A percentile compares a stretch with the other conserved stretches of the same genome.
Evolutionary conservation across 2,797 vertebrate genomes (phyloP).

Genomic region (Anguilla anguilla): DNA sequence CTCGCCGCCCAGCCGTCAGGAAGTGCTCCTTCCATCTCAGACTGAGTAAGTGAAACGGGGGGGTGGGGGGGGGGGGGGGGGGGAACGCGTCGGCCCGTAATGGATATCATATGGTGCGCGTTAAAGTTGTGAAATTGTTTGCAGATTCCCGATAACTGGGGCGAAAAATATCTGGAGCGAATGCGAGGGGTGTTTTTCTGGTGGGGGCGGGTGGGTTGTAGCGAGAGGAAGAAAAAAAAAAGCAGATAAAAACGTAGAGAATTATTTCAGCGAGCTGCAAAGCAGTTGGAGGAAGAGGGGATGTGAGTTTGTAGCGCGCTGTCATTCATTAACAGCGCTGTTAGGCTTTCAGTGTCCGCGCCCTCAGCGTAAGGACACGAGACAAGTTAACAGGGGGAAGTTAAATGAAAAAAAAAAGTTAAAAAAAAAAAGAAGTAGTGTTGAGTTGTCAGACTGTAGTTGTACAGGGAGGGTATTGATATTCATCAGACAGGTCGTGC

Average conservation of each 20-base stretch:
- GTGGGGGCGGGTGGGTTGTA: neutral
- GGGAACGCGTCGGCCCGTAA: slow-evolving; percentile 59
- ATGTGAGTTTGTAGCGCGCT: slow-evolving; percentile 7
- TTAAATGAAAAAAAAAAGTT: neutral
- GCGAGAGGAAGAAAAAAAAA: too few relatives aligned
- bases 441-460: neutral
- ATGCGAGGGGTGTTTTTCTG: neutral
- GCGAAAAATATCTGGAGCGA: neutral
- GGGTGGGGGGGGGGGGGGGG: neutral
- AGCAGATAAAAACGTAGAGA: neutral
- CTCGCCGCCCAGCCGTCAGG: slow-evolving; percentile 67
- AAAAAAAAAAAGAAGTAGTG: neutral
- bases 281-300: neutral
- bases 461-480: neutral
- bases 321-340: slow-evolving; percentile 39
- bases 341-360: neutral
- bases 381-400: neutral
- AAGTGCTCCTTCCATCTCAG: slow-evolving; percentile 73
- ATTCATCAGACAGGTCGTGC: neutral
- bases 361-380: neutral
- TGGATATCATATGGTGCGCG: slow-evolving; percentile 73
- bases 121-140: slow-evolving; percentile 73
- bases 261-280: neutral
- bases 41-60: slow-evolving; percentile 80
- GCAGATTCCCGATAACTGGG: slow-evolving; percentile 63